A percentile compares a stretch with the other conserved stretches of the same genome.
phyloP scores from a whole-genome alignment of 1,140 invertebrate genomes.

The Cephus cinctus region DNA sequence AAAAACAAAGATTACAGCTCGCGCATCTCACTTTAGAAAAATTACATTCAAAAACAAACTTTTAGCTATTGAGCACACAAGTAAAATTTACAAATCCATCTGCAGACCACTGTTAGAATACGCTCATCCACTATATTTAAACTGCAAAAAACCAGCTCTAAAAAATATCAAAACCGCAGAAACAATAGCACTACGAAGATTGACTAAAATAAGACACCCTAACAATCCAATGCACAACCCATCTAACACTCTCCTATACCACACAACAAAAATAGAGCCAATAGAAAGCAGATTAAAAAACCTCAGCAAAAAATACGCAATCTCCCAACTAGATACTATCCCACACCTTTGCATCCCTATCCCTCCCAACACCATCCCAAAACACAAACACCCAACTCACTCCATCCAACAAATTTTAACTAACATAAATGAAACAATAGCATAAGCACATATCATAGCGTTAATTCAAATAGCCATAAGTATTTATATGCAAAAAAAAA shows the following conservation, averaged over 20 bases:
- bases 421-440: too few species aligned
- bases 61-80: background rate
- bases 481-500: too few species aligned
- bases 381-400: too few species aligned
- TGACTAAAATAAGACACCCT: background rate
- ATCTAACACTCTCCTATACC: background rate
- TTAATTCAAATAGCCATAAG: too few species aligned
- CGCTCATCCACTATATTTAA: background rate
- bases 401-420: too few species aligned
- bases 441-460: too few species aligned
- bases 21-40: background rate
- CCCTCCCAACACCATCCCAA: too few species aligned
- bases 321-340: too few species aligned
- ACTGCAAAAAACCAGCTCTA: background rate
- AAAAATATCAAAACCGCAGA: slow-evolving; percentile 7
- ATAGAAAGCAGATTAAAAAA: background rate
- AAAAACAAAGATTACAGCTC: background rate
- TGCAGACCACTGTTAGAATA: background rate
- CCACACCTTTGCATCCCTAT: too few species aligned
- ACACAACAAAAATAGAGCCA: slow-evolving; percentile 1
- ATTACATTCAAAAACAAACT: background rate
- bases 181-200: background rate
- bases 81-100: background rate
- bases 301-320: background rate
- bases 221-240: background rate